phyloP scores from a whole-genome alignment of 2,113 vertebrate genomes.

The Pleuronectes platessa region DNA sequence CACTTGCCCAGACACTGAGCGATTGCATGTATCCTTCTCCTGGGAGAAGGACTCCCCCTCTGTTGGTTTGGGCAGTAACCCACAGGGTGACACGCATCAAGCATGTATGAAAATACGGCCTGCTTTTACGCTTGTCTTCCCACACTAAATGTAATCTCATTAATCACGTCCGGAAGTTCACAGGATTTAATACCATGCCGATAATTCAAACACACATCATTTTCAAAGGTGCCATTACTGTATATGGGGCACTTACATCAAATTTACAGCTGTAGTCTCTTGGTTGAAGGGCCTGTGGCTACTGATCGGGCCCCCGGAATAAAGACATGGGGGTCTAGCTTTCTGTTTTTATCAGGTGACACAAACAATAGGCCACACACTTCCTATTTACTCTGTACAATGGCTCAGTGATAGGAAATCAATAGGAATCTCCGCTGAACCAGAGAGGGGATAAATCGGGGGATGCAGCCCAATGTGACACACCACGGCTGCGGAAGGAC shows the following conservation, averaged over 20 bases:
- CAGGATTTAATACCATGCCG: slow-evolving; percentile 51
- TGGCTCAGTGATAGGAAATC: slow-evolving; percentile 74
- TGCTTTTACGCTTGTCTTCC: slow-evolving; percentile 51
- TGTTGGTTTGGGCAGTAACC: slow-evolving; percentile 41
- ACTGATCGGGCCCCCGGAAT: slow-evolving; percentile 36
- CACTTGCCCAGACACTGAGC: slow-evolving; percentile 35
- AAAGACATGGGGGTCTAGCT: slow-evolving; percentile 59
- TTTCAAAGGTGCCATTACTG: slow-evolving; percentile 39
- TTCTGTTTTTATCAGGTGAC: slow-evolving; percentile 60
- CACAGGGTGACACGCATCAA: slow-evolving; percentile 42
- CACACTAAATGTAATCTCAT: slow-evolving; percentile 58
- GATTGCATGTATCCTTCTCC: slow-evolving; percentile 17
- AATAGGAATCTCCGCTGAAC: slow-evolving; percentile 74
- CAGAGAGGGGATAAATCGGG: slow-evolving; percentile 63
- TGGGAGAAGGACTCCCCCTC: slow-evolving; percentile 31
- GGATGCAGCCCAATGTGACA: slow-evolving; percentile 59
- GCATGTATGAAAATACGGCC: slow-evolving; percentile 56
- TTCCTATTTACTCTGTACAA: slow-evolving; percentile 75
- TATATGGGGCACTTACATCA: slow-evolving; percentile 32
- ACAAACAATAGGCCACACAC: slow-evolving; percentile 73
- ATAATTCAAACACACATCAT: slow-evolving; percentile 58
- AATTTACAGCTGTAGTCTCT: slow-evolving; percentile 34
- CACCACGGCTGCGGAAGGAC: slow-evolving; percentile 61
- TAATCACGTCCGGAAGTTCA: slow-evolving; percentile 55
- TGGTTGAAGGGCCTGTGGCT: slow-evolving; percentile 16